phyloP scores from a whole-genome alignment of 2,113 vertebrate species.

The Ploceus nigricollis region DNA sequence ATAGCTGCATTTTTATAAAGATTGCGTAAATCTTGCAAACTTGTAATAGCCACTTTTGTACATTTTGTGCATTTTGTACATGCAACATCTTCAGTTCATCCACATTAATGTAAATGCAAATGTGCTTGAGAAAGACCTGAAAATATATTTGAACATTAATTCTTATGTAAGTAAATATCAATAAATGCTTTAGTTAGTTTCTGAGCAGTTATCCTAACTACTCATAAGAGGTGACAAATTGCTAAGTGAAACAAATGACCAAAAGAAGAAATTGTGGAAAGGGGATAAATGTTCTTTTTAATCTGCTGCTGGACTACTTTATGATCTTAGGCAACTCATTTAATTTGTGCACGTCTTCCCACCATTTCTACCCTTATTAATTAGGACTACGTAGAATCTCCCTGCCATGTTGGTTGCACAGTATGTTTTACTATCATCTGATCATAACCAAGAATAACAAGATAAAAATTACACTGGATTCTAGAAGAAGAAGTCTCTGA shows the following conservation, averaged over 20 bases:
- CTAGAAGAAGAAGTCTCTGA: neutral
- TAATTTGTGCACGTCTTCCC: neutral
- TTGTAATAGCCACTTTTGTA: slow-evolving; percentile 42
- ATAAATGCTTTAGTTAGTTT: neutral
- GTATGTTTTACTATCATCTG: neutral
- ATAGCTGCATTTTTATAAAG: slow-evolving; percentile 5
- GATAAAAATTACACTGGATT: slow-evolving; percentile 2
- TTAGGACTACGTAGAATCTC: neutral
- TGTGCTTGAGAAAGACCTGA: slow-evolving; percentile 11
- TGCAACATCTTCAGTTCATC: slow-evolving; percentile 32
- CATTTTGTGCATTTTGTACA: too few relatives aligned
- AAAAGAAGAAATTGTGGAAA: neutral
- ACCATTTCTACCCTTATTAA: neutral
- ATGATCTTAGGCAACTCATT: neutral
- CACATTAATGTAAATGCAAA: slow-evolving; percentile 50
- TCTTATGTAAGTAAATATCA: neutral
- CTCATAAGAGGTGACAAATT: slow-evolving; percentile 17
- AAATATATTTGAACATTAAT: slow-evolving; percentile 37
- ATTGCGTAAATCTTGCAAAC: slow-evolving; percentile 21
- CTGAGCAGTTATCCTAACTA: slow-evolving; percentile 30
- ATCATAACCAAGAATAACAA: neutral
- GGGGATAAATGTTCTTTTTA: neutral
- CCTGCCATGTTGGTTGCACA: neutral
- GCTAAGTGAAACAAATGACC: neutral
- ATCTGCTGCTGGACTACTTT: neutral